Base-by-base conservation (phyloP, 2,797 vertebrate genomes). In the Sebastes glaucus region DNA sequence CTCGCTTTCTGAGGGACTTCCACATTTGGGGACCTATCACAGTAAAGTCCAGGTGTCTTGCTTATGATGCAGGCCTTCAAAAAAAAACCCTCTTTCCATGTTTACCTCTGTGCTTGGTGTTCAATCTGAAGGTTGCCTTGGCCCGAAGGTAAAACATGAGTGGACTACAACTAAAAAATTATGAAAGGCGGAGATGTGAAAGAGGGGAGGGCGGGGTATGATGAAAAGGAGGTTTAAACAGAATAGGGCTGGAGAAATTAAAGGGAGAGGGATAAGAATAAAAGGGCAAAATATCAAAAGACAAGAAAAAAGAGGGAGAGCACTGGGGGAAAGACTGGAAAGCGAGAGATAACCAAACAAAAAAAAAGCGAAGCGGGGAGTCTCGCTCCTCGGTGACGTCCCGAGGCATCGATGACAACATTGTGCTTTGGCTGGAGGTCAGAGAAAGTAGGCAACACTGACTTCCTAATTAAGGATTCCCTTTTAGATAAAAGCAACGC, bases 401-500 rank as follows among this genome's bases (percentile, higher is more conserved):
- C 77, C 7, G 33, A 63, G 77, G 72, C 72, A n/a, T 60, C 23
- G 42, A 74, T 77, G 86, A 83, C 84, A 82, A 82, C 42, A 13
- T 16, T 35, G 77, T 18, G 84, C 71, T 89, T 80, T 82, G 62
- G 80, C 86, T 85, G 38, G 72, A 90, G 87, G 88, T 90, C 80
- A 85, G n/a, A 83, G 55, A 78, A 84, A 80, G 76, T 23, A 70
- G 32, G 32, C 74, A 66, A 79, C 59, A 71, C 62, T 2, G n/a
- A 73, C 60, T 76, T 81, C 61, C 64, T 91, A 88, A 94, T 93
- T 82, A 88, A 85, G 78, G 73, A 88, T 87, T 90, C 80, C 53
- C 80, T 85, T 90, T 93, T 61, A 90, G 81, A 85, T 83, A 82
- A 87, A 89, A 86, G 78, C 62, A 73, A 52, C 5, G 56, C 28